phyloP scores from a whole-genome alignment of 2,888 invertebrate genomes.

The Aleiodes alternator region DNA sequence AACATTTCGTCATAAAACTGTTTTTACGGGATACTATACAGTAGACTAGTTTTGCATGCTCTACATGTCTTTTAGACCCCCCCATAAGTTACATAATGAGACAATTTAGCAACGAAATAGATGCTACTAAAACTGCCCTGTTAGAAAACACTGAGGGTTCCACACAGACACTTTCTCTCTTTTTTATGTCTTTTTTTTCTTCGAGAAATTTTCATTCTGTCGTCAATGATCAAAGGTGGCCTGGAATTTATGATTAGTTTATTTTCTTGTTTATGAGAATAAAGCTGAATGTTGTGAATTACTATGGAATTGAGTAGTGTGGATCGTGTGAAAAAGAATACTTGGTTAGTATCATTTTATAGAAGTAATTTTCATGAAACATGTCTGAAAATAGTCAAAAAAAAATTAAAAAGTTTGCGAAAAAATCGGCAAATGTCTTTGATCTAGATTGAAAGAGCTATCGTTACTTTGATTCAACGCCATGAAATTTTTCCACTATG shows the following conservation, averaged over 20 bases:
- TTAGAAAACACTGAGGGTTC: background rate
- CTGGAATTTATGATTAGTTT: constrained; percentile 12
- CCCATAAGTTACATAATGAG: constrained; percentile 72
- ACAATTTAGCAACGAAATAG: constrained; percentile 73
- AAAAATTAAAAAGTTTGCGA: too few species aligned
- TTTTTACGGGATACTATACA: constrained; percentile 44
- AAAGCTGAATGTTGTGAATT: constrained; percentile 23
- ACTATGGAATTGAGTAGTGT: background rate
- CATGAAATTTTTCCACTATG: constrained; percentile 3
- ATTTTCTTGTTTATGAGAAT: constrained; percentile 7
- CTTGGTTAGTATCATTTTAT: too few species aligned
- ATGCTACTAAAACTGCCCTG: constrained; percentile 56
- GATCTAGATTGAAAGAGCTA: background rate
- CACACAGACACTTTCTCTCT: constrained; percentile 4
- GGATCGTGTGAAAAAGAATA: too few species aligned
- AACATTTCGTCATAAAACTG: constrained; percentile 62
- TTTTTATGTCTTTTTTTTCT: background rate
- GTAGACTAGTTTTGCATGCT: constrained; percentile 61
- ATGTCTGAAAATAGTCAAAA: too few species aligned
- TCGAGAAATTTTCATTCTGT: constrained; percentile 4
- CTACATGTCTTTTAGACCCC: constrained; percentile 61
- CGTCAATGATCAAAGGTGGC: constrained; percentile 8
- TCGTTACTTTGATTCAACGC: background rate
- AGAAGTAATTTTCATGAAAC: too few species aligned
- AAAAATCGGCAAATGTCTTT: too few species aligned